phyloP scores from a whole-genome alignment of 2,113 vertebrate genomes.

The Prunella himalayana region DNA sequence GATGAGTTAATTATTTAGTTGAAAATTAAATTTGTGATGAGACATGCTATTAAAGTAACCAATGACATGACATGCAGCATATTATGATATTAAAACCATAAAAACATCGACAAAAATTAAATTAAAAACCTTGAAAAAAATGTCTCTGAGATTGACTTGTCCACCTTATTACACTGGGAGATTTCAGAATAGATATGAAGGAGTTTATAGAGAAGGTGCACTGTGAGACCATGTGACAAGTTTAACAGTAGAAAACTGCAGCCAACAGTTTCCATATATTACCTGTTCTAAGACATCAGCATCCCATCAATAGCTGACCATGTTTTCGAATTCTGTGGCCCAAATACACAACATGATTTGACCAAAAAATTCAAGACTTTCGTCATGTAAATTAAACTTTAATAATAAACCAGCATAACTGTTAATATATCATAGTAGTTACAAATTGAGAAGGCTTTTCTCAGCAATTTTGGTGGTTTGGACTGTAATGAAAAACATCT shows the following conservation, averaged over 20 bases:
- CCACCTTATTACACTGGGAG: slow-evolving; percentile 32
- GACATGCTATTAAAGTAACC: slow-evolving; percentile 51
- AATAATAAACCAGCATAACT: slow-evolving; percentile 35
- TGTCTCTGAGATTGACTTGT: slow-evolving; percentile 43
- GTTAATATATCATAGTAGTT: neutral
- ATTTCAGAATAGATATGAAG: slow-evolving; percentile 38
- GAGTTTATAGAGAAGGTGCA: slow-evolving; percentile 46
- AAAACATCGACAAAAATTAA: neutral
- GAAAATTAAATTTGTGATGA: neutral
- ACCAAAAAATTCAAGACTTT: slow-evolving; percentile 54
- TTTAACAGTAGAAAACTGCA: slow-evolving; percentile 59
- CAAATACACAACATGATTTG: slow-evolving; percentile 61
- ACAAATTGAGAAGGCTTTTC: slow-evolving; percentile 2
- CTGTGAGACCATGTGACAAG: slow-evolving; percentile 57
- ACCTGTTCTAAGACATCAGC: slow-evolving; percentile 66
- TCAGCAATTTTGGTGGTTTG: neutral
- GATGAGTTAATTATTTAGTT: slow-evolving; percentile 45
- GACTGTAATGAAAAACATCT: neutral
- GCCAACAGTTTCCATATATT: slow-evolving; percentile 39
- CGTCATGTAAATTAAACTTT: slow-evolving; percentile 15
- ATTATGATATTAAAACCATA: neutral
- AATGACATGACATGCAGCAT: slow-evolving; percentile 41
- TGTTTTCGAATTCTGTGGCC: slow-evolving; percentile 57
- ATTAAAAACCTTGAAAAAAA: slow-evolving; percentile 10
- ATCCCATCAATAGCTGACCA: slow-evolving; percentile 63